A percentile compares a stretch with the other conserved stretches of the same genome.
Evolutionary conservation across 1,140 invertebrate genomes (phyloP).

Genomic region (Apis dorsata): DNA sequence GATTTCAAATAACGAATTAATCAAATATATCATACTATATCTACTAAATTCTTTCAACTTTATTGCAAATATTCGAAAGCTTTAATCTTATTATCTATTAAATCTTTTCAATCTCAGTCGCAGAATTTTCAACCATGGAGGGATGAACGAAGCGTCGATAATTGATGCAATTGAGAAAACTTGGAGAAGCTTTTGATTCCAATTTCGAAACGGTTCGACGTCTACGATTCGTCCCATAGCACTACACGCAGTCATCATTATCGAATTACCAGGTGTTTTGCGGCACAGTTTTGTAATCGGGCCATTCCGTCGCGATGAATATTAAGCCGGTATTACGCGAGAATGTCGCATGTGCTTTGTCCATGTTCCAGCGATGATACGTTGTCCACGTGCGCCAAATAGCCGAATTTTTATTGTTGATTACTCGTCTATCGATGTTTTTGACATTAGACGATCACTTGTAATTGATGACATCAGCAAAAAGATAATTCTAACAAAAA

Average conservation of each 20-base stretch:
- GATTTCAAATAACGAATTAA: too few relatives aligned
- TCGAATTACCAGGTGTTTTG: constrained; percentile 68
- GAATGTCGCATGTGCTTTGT: constrained; percentile 27
- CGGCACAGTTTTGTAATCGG: constrained; percentile 62
- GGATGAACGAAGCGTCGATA: neutral
- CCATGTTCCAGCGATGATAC: constrained; percentile 15
- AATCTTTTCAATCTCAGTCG: too few relatives aligned
- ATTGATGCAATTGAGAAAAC: neutral
- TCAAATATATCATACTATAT: too few relatives aligned
- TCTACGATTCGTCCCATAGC: constrained; percentile 19
- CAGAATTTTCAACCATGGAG: too few relatives aligned
- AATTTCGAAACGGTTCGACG: constrained; percentile 55
- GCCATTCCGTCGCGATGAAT: constrained; percentile 61
- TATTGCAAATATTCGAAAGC: too few relatives aligned
- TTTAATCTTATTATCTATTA: too few relatives aligned
- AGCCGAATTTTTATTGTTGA: neutral
- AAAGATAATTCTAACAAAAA: too few relatives aligned
- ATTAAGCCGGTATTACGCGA: constrained; percentile 66
- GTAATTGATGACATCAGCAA: too few relatives aligned
- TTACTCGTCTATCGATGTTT: neutral
- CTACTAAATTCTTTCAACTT: too few relatives aligned
- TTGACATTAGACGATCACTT: neutral
- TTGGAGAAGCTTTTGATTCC: neutral
- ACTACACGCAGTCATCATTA: constrained; percentile 60
- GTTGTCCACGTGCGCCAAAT: neutral